phyloP scores from a whole-genome alignment of 2,113 vertebrate genomes.

The Acanthochromis polyacanthus region DNA sequence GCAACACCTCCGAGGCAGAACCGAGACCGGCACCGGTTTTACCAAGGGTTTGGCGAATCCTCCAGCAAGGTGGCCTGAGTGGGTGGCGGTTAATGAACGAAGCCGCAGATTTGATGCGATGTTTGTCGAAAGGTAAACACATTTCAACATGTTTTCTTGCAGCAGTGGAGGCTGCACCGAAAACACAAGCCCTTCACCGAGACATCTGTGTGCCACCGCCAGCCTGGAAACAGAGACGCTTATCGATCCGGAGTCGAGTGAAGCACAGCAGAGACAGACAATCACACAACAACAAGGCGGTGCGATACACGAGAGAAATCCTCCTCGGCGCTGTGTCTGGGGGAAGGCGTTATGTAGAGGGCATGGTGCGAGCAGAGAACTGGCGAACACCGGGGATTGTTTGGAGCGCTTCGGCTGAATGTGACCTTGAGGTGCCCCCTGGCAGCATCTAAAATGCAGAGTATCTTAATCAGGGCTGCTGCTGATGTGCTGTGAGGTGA shows the following conservation, averaged over 20 bases:
- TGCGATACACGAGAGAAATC: conserved; percentile 10
- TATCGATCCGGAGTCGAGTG: conserved; percentile 42
- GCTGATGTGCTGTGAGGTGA: not conserved
- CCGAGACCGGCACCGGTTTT: not conserved
- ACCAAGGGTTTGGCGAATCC: conserved; percentile 28
- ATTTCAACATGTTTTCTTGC: conserved; percentile 16
- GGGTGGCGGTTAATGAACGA: conserved; percentile 30
- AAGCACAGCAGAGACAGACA: conserved; percentile 15
- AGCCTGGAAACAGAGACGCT: conserved; percentile 21
- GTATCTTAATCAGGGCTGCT: conserved; percentile 11
- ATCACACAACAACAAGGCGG: conserved; percentile 30
- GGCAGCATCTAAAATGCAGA: not conserved
- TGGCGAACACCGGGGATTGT: conserved; percentile 30
- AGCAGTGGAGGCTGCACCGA: conserved; percentile 17
- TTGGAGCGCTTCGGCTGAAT: conserved; percentile 10
- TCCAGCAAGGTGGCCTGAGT: not conserved
- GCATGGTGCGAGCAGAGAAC: conserved; percentile 6
- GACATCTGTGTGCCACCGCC: conserved; percentile 2
- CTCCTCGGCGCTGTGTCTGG: conserved; percentile 5
- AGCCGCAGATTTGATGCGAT: conserved; percentile 23
- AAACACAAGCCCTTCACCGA: not conserved
- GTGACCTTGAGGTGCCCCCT: conserved; percentile 40
- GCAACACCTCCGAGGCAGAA: conserved; percentile 39
- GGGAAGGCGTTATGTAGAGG: conserved; percentile 19
- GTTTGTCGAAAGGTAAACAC: conserved; percentile 22